These are phyloP conservation scores for Datnioides undecimradiatus DNA, from an alignment of 2,113 vertebrate genomes.

Conservation along the genomic window DNA sequence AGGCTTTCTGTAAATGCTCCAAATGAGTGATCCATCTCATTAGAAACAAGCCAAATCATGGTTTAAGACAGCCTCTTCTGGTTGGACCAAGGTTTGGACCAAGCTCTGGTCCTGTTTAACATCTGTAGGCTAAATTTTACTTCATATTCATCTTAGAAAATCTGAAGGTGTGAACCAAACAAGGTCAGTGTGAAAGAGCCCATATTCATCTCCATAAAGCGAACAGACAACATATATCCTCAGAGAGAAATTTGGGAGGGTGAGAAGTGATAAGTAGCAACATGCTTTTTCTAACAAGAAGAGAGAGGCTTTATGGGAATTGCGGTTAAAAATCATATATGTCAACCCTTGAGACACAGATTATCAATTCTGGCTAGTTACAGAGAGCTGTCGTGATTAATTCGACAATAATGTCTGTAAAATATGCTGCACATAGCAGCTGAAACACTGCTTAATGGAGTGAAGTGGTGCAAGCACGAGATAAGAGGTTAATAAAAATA, in stretches of 20 bases:
- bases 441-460: neutral
- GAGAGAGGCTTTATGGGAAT: neutral
- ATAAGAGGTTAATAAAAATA: slow-evolving; percentile 52
- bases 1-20: no score
- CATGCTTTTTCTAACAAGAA: neutral
- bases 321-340: neutral
- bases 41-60: no score
- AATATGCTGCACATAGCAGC: neutral
- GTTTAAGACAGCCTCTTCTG: no score
- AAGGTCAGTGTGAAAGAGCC: no score
- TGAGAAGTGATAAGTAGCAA: neutral
- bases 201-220: neutral
- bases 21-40: no score
- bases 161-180: no score
- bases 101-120: no score
- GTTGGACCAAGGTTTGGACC: no score
- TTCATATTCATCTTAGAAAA: no score
- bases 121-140: no score
- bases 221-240: neutral
- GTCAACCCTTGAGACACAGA: neutral
- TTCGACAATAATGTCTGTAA: slow-evolving; percentile 2
- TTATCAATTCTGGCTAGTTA: neutral
- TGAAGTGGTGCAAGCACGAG: slow-evolving; percentile 1
- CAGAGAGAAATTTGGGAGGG: neutral
- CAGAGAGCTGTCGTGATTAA: neutral